Evolutionary conservation across 92 coral and sea anemone genomes (phyloP).

Genomic region (Parazoanthus atlanticus): DNA sequence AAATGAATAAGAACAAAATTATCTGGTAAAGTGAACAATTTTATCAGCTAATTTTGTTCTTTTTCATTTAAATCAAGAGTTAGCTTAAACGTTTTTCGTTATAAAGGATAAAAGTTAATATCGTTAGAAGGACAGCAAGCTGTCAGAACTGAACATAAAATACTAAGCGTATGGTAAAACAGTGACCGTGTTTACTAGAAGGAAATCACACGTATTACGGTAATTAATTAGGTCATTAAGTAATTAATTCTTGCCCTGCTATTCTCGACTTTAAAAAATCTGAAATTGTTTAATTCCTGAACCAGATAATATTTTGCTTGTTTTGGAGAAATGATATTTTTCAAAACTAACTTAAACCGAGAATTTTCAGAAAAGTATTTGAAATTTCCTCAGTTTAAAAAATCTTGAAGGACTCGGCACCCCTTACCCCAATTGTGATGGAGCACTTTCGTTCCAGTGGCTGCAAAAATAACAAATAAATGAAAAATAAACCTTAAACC

Average conservation of each 20-base stretch:
- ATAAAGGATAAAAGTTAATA: background rate
- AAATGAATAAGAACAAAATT: too few species aligned
- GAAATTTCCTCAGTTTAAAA: too few species aligned
- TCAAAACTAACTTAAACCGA: too few species aligned
- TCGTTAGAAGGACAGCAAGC: background rate
- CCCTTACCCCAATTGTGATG: constrained; percentile 75
- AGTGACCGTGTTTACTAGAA: background rate
- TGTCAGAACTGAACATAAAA: background rate
- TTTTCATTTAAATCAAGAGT: background rate
- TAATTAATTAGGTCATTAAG: too few species aligned
- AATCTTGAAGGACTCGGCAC: too few species aligned
- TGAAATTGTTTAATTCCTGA: too few species aligned
- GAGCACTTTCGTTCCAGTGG: constrained; percentile 96
- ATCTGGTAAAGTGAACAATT: too few species aligned
- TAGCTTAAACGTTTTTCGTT: background rate
- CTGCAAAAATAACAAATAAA: constrained; percentile 54
- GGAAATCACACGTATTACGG: background rate
- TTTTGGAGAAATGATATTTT: too few species aligned
- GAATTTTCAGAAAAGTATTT: background rate
- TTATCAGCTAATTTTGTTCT: too few species aligned
- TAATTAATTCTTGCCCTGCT: too few species aligned
- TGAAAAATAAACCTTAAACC: background rate
- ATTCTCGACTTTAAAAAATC: too few species aligned
- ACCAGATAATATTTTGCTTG: too few species aligned
- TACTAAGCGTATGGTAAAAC: background rate